Percentiles rank a stretch among this genome's conserved stretches.
Evolutionary conservation across 2,797 vertebrate genomes (phyloP).

Genomic region (Momotus momota): DNA sequence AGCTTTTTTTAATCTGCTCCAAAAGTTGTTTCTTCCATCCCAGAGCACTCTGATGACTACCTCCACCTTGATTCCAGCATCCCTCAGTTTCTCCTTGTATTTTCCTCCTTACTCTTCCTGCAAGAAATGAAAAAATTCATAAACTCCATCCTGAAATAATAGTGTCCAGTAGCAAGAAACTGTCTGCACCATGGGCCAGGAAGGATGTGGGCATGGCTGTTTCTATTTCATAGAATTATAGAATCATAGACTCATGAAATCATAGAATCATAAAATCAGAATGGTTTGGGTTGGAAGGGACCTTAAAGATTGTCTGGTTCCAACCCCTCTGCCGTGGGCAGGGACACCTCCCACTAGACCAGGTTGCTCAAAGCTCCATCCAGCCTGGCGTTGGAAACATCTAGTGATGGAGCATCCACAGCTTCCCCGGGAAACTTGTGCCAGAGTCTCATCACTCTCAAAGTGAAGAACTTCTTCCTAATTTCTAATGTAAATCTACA

Average conservation of each 20-base stretch:
- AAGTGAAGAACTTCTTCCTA: not conserved
- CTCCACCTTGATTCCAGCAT: not conserved
- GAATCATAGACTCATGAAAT: too few species aligned
- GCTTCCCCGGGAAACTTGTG: not conserved
- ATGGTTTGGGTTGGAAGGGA: not conserved
- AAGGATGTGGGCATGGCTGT: not conserved
- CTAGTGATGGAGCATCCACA: too few species aligned
- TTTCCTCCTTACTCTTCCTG: not conserved
- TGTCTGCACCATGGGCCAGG: not conserved
- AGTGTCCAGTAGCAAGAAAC: fast-evolving
- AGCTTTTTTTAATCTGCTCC: not conserved
- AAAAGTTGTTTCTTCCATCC: not conserved
- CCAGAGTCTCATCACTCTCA: not conserved
- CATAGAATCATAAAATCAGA: too few species aligned
- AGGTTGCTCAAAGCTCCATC: not conserved
- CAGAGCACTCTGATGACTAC: not conserved
- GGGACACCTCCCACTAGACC: not conserved
- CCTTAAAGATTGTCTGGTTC: not conserved
- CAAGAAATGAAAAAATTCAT: fast-evolving
- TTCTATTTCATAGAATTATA: not conserved
- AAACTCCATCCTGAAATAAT: not conserved
- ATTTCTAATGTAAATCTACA: not conserved
- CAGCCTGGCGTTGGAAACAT: not conserved
- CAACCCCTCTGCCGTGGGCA: not conserved
- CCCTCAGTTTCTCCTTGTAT: not conserved